A percentile compares a stretch with the other conserved stretches of the same genome.
These are phyloP conservation scores for Peromyscus maniculatus DNA, from an alignment of 2,113 vertebrate species.

Conservation along the genomic window DNA sequence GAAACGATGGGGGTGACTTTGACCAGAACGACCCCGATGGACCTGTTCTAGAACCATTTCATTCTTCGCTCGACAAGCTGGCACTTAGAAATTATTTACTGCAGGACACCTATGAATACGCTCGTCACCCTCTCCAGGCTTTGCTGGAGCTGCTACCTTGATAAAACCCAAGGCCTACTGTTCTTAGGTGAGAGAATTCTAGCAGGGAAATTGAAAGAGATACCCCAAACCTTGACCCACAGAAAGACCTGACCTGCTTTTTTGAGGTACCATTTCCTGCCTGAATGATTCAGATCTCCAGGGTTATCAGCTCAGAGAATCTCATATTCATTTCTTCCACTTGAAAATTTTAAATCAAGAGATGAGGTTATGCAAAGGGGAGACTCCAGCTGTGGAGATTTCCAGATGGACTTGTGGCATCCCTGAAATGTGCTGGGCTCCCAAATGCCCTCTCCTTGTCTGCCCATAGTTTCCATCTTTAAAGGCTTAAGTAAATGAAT, in stretches of 20 bases:
- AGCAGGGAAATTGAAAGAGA: background rate
- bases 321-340: conserved; percentile 58
- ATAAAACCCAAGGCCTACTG: conserved; percentile 37
- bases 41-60: conserved; percentile 5
- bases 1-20: background rate
- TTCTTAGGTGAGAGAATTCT: background rate
- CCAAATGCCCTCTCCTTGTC: background rate
- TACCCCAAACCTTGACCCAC: conserved; percentile 7
- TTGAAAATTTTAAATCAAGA: conserved; percentile 64
- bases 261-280: conserved; percentile 54
- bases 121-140: background rate
- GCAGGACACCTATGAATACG: background rate
- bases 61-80: background rate
- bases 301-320: conserved; percentile 8
- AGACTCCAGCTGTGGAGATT: conserved; percentile 22
- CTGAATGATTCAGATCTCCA: conserved; percentile 60
- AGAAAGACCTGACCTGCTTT: conserved; percentile 10
- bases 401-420: conserved; percentile 4
- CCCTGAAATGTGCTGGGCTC: background rate
- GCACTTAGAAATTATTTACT: background rate
- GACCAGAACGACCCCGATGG: background rate
- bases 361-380: conserved; percentile 59
- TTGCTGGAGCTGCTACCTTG: background rate
- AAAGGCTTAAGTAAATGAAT: conserved; percentile 8
- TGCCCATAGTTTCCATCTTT: background rate